Conservation (phyloP, 2,113 vertebrate genomes). For the Grammomys surdaster region DNA sequence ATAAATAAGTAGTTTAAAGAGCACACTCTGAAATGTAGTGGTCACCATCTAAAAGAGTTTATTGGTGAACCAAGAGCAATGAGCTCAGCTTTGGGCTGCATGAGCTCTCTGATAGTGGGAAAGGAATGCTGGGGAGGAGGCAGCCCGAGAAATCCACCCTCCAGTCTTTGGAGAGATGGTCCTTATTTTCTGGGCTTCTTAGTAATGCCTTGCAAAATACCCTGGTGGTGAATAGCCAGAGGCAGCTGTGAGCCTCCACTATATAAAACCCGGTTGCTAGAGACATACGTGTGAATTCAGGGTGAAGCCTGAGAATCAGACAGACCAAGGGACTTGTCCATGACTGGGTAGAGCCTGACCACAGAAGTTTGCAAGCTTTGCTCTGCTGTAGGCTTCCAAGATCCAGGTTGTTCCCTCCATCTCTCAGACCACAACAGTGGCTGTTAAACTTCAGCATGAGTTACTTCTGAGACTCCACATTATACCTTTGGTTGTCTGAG, state of each 20-base stretch:
- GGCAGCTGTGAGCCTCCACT: not conserved
- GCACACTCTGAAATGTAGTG: not conserved
- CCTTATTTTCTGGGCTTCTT: not conserved
- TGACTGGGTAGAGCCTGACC: not conserved
- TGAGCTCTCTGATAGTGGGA: not conserved
- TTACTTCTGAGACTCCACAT: conserved; percentile 7
- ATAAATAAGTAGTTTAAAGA: not conserved
- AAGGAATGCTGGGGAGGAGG: not conserved
- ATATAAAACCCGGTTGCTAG: not conserved
- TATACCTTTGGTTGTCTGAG: not conserved
- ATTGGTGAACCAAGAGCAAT: not conserved
- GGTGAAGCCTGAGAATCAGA: not conserved
- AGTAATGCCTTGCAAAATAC: not conserved
- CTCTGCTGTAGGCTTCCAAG: not conserved
- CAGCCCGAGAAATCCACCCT: not conserved
- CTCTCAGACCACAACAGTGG: not conserved
- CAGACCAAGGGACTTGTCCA: not conserved
- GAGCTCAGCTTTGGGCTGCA: not conserved
- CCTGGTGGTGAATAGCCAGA: not conserved
- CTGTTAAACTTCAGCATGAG: not conserved
- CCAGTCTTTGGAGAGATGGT: not conserved
- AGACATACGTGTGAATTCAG: not conserved
- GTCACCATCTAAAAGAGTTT: not conserved
- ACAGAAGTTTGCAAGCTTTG: not conserved
- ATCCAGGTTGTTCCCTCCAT: not conserved